Percentiles rank a stretch among this genome's conserved stretches.
Evolutionary conservation across 2,797 vertebrate species (phyloP).

Genomic region (Sebastes minor): DNA sequence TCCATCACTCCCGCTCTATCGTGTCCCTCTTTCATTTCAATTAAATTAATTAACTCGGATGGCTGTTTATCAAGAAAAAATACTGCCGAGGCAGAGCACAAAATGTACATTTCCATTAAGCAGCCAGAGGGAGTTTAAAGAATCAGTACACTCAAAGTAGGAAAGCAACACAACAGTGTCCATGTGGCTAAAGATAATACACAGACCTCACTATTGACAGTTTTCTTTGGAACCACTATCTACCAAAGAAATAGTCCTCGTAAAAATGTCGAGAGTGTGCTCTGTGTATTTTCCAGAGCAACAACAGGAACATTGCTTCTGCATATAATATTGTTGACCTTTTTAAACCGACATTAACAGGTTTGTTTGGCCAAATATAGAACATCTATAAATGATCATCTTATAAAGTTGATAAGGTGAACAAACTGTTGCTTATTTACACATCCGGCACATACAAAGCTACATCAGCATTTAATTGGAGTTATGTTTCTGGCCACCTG

Average conservation of each 20-base stretch:
- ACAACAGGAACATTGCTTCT: not conserved
- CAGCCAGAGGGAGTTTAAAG: not conserved
- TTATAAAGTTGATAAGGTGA: not conserved
- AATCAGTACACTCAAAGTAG: not conserved
- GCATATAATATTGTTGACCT: not conserved
- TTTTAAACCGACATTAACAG: not conserved
- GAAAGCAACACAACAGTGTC: not conserved
- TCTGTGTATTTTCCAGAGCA: not conserved
- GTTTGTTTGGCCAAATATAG: not conserved
- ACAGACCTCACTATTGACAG: not conserved
- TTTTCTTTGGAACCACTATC: not conserved
- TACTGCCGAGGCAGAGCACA: not conserved
- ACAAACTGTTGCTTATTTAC: not conserved
- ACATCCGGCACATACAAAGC: not conserved
- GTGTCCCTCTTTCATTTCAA: constrained; percentile 8
- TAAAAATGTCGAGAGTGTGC: not conserved
- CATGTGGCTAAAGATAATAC: not conserved
- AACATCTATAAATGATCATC: not conserved
- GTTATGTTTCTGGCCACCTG: not conserved
- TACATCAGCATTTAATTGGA: not conserved
- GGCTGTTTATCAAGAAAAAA: constrained; percentile 12
- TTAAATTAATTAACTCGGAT: constrained; percentile 26
- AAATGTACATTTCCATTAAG: not conserved
- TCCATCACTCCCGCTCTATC: constrained; percentile 9
- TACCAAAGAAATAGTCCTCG: not conserved